Percentiles rank a stretch among this genome's conserved stretches.
Conservation (phyloP, 2,888 invertebrate species). For the Tenthredo notha region DNA sequence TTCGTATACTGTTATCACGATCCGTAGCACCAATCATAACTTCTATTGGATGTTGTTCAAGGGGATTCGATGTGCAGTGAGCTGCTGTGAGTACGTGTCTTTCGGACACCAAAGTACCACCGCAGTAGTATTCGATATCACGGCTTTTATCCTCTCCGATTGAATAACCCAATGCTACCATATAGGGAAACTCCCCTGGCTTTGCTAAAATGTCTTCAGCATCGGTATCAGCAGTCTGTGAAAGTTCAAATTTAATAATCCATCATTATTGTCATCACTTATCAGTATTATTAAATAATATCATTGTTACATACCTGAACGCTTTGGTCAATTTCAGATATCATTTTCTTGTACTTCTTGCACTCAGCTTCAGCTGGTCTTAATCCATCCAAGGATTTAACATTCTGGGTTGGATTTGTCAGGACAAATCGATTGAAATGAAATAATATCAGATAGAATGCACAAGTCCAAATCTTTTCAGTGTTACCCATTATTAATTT, state of each 20-base stretch:
- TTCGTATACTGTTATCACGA: background rate
- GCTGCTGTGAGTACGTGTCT: constrained; percentile 71
- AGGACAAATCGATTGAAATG: background rate
- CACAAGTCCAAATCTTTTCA: background rate
- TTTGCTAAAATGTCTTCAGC: background rate
- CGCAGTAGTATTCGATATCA: constrained; percentile 67
- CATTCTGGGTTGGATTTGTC: background rate
- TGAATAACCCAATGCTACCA: constrained; percentile 70
- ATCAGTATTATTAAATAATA: background rate
- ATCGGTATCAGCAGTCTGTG: background rate
- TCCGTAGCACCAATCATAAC: constrained; percentile 58
- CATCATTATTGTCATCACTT: background rate
- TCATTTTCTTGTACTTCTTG: background rate
- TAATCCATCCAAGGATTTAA: background rate
- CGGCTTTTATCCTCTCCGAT: constrained; percentile 41
- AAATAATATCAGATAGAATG: background rate
- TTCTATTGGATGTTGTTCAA: constrained; percentile 65
- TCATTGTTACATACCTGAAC: background rate
- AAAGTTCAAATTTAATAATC: background rate
- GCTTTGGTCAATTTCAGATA: background rate
- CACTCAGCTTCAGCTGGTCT: background rate
- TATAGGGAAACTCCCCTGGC: constrained; percentile 67
- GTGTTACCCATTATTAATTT: background rate
- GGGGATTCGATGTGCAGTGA: constrained; percentile 70
- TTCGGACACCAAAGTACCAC: constrained; percentile 70